Evolutionary conservation across 2,888 invertebrate genomes (phyloP), one percentile per base, ranked within the genome.

Genomic region (Leptinotarsa haldemani): DNA sequence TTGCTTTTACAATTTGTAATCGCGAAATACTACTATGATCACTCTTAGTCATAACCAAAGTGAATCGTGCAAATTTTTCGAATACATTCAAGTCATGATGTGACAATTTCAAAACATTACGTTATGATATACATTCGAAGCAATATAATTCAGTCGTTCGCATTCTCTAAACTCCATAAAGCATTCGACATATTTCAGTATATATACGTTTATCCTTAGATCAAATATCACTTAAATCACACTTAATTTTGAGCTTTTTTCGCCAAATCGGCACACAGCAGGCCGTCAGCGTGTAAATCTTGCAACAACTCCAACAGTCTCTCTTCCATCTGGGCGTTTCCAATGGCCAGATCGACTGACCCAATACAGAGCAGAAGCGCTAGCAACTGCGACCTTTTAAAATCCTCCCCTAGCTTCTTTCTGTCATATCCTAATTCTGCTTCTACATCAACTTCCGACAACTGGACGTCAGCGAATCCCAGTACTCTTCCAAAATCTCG

Each of bases 351-450:
- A 84, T 95, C 95, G 7, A 95, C 93, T 52, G 94, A 94, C 25
- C 95, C 95, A 74, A 95, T 94, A 83, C 94, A 94, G 3, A 95
- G 87, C 69, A 95, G 87, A 63, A 94, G 88, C n/a, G 94, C 94
- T 76, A 95, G 87, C 7, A 94, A 88, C 80, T 94, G 93, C 0
- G 94, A 94, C 73, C 90, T 87, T 75, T 89, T 89, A 82, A 90
- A 92, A 81, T 92, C 92, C 13, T 87, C 86, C 56, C 87, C 88
- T 16, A 92, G 85, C 77, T 90, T 88, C 63, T 87, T 86, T 52
- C 90, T 85, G 69, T 88, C 88, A 82, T 68, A 68, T 18, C 87
- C 88, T 46, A 91, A 86, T 75, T 90, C 88, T 50, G 83, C 86
- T 77, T 90, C 89, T 18, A 93, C 88, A 88, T 94, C 88, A n/a